Conservation (phyloP, 1,140 invertebrate genomes). For the Drosophila nigrodunni region DNA sequence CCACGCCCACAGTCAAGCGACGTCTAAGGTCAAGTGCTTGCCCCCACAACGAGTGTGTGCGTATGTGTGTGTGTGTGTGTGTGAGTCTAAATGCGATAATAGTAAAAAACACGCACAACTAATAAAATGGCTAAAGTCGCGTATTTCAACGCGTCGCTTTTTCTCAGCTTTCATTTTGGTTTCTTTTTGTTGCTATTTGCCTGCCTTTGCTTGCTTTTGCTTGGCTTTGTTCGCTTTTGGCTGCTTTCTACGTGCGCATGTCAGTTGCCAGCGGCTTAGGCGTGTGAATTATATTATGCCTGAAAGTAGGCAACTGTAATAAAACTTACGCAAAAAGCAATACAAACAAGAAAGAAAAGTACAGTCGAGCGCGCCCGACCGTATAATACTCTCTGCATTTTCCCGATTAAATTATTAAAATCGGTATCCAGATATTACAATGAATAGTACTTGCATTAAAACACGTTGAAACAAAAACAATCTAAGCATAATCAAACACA, state of each 20-base stretch:
- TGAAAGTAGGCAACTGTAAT: constrained; percentile 78
- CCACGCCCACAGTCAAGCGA: constrained; percentile 18
- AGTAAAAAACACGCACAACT: constrained; percentile 81
- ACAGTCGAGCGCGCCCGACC: too few species aligned
- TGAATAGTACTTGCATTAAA: too few species aligned
- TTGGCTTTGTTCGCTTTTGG: constrained; percentile 6
- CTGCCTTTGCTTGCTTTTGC: constrained; percentile 10
- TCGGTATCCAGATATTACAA: too few species aligned
- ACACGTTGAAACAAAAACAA: too few species aligned
- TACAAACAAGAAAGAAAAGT: too few species aligned
- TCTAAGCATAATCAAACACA: too few species aligned
- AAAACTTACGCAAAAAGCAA: constrained; percentile 72
- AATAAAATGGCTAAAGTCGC: constrained; percentile 77
- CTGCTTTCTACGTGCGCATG: constrained; percentile 69
- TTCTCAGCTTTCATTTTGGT: not conserved
- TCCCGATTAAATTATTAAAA: too few species aligned
- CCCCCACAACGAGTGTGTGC: constrained; percentile 1
- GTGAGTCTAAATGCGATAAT: constrained; percentile 62
- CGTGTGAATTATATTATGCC: constrained; percentile 81
- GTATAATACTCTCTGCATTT: too few species aligned
- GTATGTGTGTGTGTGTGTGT: constrained; percentile 11
- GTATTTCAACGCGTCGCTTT: constrained; percentile 64
- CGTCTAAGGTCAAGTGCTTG: constrained; percentile 66
- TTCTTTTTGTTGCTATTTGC: not conserved
- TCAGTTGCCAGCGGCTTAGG: constrained; percentile 77